A percentile compares a stretch with the other conserved stretches of the same genome.
These are phyloP conservation scores for Sarotherodon lohbergeri DNA, from an alignment of 2,113 vertebrate species.

Conservation along the genomic window DNA sequence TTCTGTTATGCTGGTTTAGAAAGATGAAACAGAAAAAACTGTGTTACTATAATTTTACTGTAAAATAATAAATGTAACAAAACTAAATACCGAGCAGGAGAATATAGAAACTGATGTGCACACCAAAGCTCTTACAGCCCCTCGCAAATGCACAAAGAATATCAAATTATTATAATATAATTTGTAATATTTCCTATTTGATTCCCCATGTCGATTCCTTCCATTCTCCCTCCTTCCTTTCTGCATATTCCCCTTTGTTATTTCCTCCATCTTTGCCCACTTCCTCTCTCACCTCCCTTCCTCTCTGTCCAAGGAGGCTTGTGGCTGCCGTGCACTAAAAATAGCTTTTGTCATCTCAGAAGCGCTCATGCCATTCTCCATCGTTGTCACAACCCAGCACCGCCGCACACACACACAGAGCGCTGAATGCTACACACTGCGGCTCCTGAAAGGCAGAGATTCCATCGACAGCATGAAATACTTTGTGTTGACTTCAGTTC, in stretches of 20 bases:
- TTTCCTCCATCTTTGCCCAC: background rate
- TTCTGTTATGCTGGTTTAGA: background rate
- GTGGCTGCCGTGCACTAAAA: conserved; percentile 47
- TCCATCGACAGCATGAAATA: background rate
- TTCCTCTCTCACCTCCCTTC: conserved; percentile 2
- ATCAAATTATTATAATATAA: background rate
- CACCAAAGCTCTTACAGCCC: background rate
- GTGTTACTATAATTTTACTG: background rate
- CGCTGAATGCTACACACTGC: background rate
- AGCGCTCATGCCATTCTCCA: conserved; percentile 20
- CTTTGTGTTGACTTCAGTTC: background rate
- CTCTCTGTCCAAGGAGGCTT: conserved; percentile 13
- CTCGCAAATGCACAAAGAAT: background rate
- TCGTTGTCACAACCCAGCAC: conserved; percentile 18
- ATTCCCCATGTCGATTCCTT: background rate
- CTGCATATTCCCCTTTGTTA: background rate
- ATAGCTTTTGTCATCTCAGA: conserved; percentile 56
- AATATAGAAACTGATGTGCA: background rate
- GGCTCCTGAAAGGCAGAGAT: background rate
- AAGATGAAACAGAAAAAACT: background rate
- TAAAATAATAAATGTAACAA: background rate
- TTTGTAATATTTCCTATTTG: background rate
- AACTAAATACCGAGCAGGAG: accelerated
- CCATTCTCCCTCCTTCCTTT: background rate
- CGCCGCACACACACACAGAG: background rate